These are phyloP conservation scores for Tribolium freemani DNA, from an alignment of 2,888 invertebrate species.

Conservation along the genomic window DNA sequence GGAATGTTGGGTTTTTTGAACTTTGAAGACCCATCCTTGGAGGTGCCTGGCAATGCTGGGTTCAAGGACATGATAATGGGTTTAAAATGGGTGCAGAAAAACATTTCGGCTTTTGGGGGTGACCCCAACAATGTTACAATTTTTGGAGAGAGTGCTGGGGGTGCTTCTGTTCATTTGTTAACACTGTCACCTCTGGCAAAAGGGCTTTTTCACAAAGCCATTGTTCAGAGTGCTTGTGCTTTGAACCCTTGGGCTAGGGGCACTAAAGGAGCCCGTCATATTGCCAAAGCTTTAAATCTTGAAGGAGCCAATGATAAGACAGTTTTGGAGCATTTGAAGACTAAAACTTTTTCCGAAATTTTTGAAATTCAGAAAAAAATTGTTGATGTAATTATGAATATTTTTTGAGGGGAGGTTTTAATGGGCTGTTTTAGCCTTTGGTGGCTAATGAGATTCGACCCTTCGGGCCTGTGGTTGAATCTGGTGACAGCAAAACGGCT, in stretches of 20 bases:
- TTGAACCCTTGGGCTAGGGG: conserved; percentile 51
- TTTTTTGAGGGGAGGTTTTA: neutral
- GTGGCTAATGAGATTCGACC: conserved; percentile 15
- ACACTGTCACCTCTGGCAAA: conserved; percentile 68
- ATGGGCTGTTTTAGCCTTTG: neutral
- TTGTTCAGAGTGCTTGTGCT: conserved; percentile 57
- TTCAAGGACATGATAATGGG: conserved; percentile 71
- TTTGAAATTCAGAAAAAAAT: conserved; percentile 34
- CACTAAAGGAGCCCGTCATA: neutral
- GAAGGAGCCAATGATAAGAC: conserved; percentile 1
- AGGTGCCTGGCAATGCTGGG: conserved; percentile 71
- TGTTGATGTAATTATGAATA: neutral
- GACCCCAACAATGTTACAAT: conserved; percentile 71
- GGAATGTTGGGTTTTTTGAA: conserved; percentile 64
- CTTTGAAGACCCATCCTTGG: conserved; percentile 68
- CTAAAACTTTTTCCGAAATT: conserved; percentile 18
- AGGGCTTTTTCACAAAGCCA: conserved; percentile 59
- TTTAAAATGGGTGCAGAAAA: conserved; percentile 70
- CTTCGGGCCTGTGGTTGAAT: conserved; percentile 48
- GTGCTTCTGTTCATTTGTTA: conserved; percentile 69
- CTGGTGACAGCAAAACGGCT: conserved; percentile 37
- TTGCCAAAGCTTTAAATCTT: neutral
- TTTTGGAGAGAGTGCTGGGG: conserved; percentile 72
- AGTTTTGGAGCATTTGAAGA: conserved; percentile 31
- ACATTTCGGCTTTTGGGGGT: conserved; percentile 70